Percentiles rank a stretch among this genome's conserved stretches.
These are phyloP conservation scores for Xylophagus ater DNA, from an alignment of 2,888 invertebrate species.

Conservation along the genomic window DNA sequence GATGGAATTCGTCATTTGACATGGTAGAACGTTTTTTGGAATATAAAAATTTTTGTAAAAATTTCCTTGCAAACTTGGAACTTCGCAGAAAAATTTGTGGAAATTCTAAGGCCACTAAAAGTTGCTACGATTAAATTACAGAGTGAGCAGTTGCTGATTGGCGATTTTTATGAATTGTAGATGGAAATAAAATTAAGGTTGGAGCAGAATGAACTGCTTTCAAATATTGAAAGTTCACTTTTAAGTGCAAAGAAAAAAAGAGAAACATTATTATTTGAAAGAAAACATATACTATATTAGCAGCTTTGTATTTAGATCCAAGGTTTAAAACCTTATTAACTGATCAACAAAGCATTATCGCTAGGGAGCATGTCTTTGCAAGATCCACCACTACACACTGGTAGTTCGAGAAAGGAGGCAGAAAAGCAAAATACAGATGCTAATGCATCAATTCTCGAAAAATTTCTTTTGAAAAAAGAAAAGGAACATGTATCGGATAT, in stretches of 20 bases:
- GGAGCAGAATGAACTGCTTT: constrained; percentile 1
- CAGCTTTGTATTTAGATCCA: constrained; percentile 2
- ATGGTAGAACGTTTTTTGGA: constrained; percentile 4
- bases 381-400: no score
- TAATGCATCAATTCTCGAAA: not conserved
- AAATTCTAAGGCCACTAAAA: not conserved
- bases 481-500: not conserved
- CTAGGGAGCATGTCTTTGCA: not conserved
- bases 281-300: constrained; percentile 1
- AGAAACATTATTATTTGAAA: not conserved
- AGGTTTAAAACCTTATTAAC: constrained; percentile 1
- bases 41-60: constrained; percentile 4
- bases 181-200: constrained; percentile 1
- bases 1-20: constrained; percentile 3
- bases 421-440: not conserved
- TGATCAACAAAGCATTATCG: not conserved
- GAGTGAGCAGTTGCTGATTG: constrained; percentile 1
- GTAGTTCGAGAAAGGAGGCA: no score
- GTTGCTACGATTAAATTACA: constrained; percentile 1
- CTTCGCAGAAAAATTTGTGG: constrained; percentile 1
- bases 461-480: not conserved
- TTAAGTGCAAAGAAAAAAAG: not conserved
- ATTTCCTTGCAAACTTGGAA: not conserved
- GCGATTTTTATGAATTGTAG: constrained; percentile 1
- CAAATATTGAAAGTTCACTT: not conserved